Evolutionary conservation across 37 sponge, comb jelly and placozoan species (phyloP), one percentile per base, ranked within the genome.

Genomic region (Amphimedon queenslandica): DNA sequence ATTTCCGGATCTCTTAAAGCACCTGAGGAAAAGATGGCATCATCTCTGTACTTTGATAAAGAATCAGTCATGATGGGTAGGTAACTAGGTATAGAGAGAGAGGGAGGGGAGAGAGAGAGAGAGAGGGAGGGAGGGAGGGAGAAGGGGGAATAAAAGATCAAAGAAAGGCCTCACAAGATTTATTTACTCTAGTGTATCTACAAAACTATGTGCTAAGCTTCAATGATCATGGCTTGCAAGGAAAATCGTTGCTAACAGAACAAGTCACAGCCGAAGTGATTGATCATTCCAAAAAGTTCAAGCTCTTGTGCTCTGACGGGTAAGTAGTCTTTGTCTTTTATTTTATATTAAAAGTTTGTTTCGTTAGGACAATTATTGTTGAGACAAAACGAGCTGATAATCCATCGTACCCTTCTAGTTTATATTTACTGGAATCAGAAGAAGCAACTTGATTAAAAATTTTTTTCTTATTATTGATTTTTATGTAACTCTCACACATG

Each of bases 161-260:
- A n/a, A 23, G 60, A 37, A 27, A 21, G 28, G 39, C 3, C 1
- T 10, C 25, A 20, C 29, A 2, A 13, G 68, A 76, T 10, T 69
- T 23, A 18, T 47, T n/a, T n/a, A n/a, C n/a, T n/a, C n/a, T 67
- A 89, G 93, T 92, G 42, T 77, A 81, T 23, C 55, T 92, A 8
- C 85, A 87, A 2, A 88, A 88, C 74, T 82, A 82, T 70, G 85
- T 92, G 34, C 75, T 92, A 66, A 88, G 85, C 37, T 92, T 92
- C 77, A 83, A 92, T 73, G 71, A 65, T 40, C 93, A 92, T 63
- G 93, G 93, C 30, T 88, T 92, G 93, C 93, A 88, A 63, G 93
- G 89, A 23, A 92, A 92, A 69, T 87, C 84, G 28, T 78, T 92
- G 3, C 38, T 58, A 32, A 90, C 85, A 8, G 73, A 74, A 55